phyloP scores from a whole-genome alignment of 1,140 invertebrate species.

The Heliconius eleuchia region DNA sequence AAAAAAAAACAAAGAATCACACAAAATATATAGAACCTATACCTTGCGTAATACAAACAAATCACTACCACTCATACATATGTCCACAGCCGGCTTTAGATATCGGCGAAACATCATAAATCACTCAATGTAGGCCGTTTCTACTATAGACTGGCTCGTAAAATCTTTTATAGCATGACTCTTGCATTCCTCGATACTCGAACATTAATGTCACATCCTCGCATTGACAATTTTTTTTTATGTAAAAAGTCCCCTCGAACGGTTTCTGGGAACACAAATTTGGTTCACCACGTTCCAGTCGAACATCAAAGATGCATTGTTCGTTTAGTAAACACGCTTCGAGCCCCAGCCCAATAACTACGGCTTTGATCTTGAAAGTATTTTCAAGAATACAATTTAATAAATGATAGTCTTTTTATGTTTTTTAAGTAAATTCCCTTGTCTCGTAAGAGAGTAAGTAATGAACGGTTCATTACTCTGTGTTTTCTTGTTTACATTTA shows the following conservation, averaged over 20 bases:
- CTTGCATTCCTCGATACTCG: constrained; percentile 44
- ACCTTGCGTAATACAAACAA: constrained; percentile 28
- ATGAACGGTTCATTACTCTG: not conserved
- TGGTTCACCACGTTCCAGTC: constrained; percentile 42
- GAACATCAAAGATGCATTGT: constrained; percentile 46
- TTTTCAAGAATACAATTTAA: constrained; percentile 33
- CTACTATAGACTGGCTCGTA: constrained; percentile 51
- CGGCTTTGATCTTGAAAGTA: constrained; percentile 32
- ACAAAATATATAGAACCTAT: not conserved
- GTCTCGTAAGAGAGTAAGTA: not conserved
- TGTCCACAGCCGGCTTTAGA: constrained; percentile 42
- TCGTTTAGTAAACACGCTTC: constrained; percentile 44
- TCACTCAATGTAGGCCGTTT: constrained; percentile 53
- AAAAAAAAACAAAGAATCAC: not conserved
- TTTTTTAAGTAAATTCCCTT: constrained; percentile 8
- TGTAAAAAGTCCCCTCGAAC: constrained; percentile 63
- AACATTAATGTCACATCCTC: constrained; percentile 58
- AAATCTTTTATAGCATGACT: constrained; percentile 60
- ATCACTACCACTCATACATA: constrained; percentile 36
- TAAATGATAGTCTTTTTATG: constrained; percentile 17
- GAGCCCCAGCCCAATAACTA: constrained; percentile 27
- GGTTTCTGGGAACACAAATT: constrained; percentile 68
- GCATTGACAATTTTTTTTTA: constrained; percentile 48
- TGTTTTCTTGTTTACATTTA: too few relatives aligned
- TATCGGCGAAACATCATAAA: constrained; percentile 56